phyloP scores from a whole-genome alignment of 2,888 invertebrate species.

The Eilema caniola region DNA sequence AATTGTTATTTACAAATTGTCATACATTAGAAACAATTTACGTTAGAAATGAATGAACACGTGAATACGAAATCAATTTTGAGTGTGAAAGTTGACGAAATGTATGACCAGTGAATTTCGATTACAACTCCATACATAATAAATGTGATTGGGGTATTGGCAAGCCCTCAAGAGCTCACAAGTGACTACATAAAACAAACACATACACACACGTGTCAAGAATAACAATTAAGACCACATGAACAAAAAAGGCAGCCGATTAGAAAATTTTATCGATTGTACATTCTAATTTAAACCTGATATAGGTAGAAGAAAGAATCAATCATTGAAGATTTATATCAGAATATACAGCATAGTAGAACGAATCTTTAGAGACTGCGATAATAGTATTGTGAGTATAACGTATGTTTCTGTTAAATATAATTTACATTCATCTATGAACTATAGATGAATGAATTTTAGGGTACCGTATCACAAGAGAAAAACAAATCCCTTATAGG shows the following conservation, averaged over 20 bases:
- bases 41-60: slow-evolving; percentile 5
- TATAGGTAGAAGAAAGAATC: neutral
- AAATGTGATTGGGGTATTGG: slow-evolving; percentile 46
- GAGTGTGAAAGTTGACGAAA: slow-evolving; percentile 41
- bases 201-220: slow-evolving; percentile 48
- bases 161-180: slow-evolving; percentile 31
- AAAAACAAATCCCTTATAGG: no score
- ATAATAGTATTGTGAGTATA: no score
- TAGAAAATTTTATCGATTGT: slow-evolving; percentile 40
- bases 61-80: slow-evolving; percentile 24
- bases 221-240: slow-evolving; percentile 57
- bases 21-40: slow-evolving; percentile 1
- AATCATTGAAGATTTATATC: neutral
- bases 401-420: no score
- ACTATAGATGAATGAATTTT: no score
- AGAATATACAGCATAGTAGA: no score
- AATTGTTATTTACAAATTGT: neutral
- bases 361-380: no score
- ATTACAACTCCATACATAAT: slow-evolving; percentile 60
- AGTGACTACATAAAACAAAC: slow-evolving; percentile 40
- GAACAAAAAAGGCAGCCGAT: slow-evolving; percentile 56
- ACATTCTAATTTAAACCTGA: slow-evolving; percentile 9
- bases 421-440: no score
- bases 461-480: no score
- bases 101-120: slow-evolving; percentile 42